These are phyloP conservation scores for Merops nubicus DNA, from an alignment of 2,113 vertebrate species.

Conservation along the genomic window DNA sequence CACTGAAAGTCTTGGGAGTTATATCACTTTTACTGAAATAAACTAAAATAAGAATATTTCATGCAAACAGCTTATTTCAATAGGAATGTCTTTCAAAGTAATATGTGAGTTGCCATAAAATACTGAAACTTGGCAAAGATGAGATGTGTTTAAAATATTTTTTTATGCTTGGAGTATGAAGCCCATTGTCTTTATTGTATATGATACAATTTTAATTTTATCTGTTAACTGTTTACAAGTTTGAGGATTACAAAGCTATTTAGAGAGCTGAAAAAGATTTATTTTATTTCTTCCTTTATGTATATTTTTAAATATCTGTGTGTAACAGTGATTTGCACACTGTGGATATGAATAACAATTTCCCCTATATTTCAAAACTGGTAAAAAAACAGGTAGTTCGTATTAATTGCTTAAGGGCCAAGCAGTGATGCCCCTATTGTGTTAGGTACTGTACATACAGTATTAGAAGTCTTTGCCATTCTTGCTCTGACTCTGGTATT, in stretches of 20 bases:
- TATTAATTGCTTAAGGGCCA: background rate
- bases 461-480: background rate
- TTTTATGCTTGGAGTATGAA: background rate
- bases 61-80: background rate
- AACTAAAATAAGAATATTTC: background rate
- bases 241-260: background rate
- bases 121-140: background rate
- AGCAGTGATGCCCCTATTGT: background rate
- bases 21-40: background rate
- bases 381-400: background rate
- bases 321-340: background rate
- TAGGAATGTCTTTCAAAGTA: background rate
- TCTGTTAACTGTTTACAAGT: background rate
- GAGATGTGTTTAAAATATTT: background rate
- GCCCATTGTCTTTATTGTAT: background rate
- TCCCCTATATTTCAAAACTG: background rate
- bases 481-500: background rate
- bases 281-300: rapidly evolving
- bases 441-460: background rate
- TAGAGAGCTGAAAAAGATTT: background rate
- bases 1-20: background rate
- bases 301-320: background rate
- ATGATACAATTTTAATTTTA: background rate
- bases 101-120: background rate
- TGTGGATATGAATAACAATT: background rate